Evolutionary conservation across 2,113 vertebrate genomes (phyloP).

Genomic region (Phalacrocorax brasilianus): DNA sequence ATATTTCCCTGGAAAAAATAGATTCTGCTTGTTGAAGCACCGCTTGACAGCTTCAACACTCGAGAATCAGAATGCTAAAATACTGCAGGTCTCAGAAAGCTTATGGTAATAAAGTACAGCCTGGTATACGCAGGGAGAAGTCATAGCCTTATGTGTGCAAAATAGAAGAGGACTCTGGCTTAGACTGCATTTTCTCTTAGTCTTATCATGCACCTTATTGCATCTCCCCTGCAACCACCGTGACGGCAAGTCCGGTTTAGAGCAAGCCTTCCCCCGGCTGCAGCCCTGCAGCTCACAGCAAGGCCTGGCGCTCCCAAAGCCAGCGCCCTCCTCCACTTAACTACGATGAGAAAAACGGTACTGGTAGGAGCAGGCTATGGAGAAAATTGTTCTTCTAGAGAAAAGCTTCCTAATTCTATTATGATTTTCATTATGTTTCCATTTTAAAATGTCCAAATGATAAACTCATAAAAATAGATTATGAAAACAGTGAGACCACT

Average conservation of each 20-base stretch:
- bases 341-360: background rate
- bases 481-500: constrained; percentile 47
- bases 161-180: background rate
- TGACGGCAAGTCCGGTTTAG: background rate
- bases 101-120: background rate
- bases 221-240: background rate
- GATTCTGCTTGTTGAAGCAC: background rate
- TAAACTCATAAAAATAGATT: constrained; percentile 59
- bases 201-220: background rate
- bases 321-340: background rate
- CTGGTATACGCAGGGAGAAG: background rate
- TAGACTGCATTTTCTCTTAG: background rate
- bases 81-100: background rate
- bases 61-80: background rate
- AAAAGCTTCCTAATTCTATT: constrained; percentile 56
- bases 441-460: constrained; percentile 65
- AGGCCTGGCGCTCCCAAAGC: background rate
- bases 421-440: constrained; percentile 50
- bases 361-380: background rate
- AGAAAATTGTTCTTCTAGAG: constrained; percentile 41
- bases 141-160: background rate
- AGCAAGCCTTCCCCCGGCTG: background rate
- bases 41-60: constrained; percentile 4
- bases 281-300: background rate
- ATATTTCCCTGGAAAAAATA: constrained; percentile 16